A percentile compares a stretch with the other conserved stretches of the same genome.
These are phyloP conservation scores for Lepidocyrtinus sp. DNA, from an alignment of 2,888 invertebrate genomes.

Conservation along the genomic window DNA sequence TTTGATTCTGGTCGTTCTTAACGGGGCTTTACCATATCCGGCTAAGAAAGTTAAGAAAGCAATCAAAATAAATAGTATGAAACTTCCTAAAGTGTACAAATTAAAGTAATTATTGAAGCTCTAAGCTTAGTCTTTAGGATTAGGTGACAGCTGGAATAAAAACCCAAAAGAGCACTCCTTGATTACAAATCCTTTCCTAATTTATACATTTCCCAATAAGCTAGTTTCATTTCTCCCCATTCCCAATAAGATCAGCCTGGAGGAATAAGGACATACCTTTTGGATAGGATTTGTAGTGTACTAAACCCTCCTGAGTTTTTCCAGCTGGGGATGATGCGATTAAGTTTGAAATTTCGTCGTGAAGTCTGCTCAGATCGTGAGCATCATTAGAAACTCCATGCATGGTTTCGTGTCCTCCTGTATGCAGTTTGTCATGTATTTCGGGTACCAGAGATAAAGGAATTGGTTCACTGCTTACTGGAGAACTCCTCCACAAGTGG, in stretches of 20 bases:
- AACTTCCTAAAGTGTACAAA: no score
- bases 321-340: conserved; percentile 21
- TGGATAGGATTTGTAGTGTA: conserved; percentile 43
- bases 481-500: conserved; percentile 57
- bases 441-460: conserved; percentile 54
- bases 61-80: no score
- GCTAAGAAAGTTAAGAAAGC: no score
- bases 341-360: conserved; percentile 26
- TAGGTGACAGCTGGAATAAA: no score
- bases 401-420: conserved; percentile 45
- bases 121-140: no score
- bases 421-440: conserved; percentile 49
- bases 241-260: neutral
- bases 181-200: no score
- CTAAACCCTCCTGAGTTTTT: conserved; percentile 14
- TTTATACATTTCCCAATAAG: neutral
- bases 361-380: conserved; percentile 46
- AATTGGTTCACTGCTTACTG: conserved; percentile 52
- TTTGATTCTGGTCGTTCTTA: conserved; percentile 67
- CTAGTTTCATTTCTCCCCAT: neutral
- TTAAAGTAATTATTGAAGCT: no score
- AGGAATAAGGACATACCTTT: conserved; percentile 42
- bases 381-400: conserved; percentile 41
- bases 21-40: conserved; percentile 53
- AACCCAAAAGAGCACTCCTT: no score